Percentiles rank a stretch among this genome's conserved stretches.
Evolutionary conservation across 2,888 invertebrate genomes (phyloP).

Genomic region (Xiphydria camelus): DNA sequence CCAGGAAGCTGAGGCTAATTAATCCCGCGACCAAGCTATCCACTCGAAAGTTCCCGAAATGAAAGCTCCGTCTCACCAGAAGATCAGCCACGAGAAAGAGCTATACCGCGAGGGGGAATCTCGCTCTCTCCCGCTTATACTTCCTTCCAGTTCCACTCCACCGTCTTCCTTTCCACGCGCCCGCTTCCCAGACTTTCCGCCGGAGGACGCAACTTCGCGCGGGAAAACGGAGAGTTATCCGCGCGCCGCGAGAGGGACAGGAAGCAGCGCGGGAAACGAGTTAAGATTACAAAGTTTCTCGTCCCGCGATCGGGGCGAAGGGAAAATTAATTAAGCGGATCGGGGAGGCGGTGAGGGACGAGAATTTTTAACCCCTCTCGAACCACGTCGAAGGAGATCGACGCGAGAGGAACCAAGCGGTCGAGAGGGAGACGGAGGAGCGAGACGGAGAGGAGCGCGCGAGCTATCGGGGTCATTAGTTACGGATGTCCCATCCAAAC

Average conservation of each 20-base stretch:
- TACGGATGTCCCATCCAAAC: conserved; percentile 54
- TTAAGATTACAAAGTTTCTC: conserved; percentile 1
- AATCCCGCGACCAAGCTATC: background rate
- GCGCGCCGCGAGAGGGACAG: background rate
- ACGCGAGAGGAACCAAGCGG: conserved; percentile 1
- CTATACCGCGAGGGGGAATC: too few species aligned
- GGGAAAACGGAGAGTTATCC: background rate
- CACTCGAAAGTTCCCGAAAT: background rate
- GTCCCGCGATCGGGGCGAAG: conserved; percentile 30
- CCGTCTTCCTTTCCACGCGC: background rate
- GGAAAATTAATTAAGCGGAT: conserved; percentile 52
- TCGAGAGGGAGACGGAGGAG: background rate
- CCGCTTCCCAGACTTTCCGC: background rate
- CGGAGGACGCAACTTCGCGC: background rate
- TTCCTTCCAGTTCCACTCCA: too few species aligned
- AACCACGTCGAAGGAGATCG: conserved; percentile 10
- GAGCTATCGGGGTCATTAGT: conserved; percentile 55
- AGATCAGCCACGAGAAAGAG: too few species aligned
- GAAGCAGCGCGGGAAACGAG: background rate
- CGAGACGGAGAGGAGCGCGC: conserved; percentile 5
- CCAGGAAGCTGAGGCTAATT: background rate
- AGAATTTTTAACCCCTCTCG: conserved; percentile 3
- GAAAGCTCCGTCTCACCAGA: too few species aligned
- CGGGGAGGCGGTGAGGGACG: conserved; percentile 38
- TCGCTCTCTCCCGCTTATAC: too few species aligned